Base-by-base conservation (phyloP, 2,888 invertebrate genomes). In the Helicoverpa assulta region DNA sequence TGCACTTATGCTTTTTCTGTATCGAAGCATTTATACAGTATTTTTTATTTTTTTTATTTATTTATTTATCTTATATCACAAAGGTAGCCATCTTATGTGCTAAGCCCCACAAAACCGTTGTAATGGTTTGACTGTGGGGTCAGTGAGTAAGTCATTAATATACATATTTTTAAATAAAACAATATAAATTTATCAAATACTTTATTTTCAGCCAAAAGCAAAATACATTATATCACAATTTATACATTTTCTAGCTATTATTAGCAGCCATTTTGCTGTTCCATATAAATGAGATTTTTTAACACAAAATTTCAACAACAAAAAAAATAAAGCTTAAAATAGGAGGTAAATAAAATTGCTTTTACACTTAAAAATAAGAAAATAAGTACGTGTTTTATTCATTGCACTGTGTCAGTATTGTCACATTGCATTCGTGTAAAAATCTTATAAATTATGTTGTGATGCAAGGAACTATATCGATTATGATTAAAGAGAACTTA, bases 211-310 rank as follows among this genome's bases (percentile, higher is more conserved):
- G 82, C 78, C 67, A 78, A 83, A 78, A 83, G 71, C 70, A 78
- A 84, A 81, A 83, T 75, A 78, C 68, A 79, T 76, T 76, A 81
- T 87, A 88, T 87, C 85, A 88, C 88, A 86, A 80, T 70, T 58
- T 67, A 61, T 67, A 53, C 58, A 66, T 62, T 70, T 70, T 53
- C 54, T 59, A 51, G 19, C 55, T 67, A 60, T 16, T 47, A 60
- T 47, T 19, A 54, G 47, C 52, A 60, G 52, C 12, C 47, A 33
- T 56, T 14, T 50, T 5, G 50, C 58, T 58, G 26, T 54, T 33
- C 52, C 2, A 29, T 7, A 33, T 33, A 53, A 40, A 26, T 12
- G 10, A 54, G 19, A 50, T 43, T 55, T 53, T 68, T 12, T 7
- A n/a, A n/a, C 5, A 47, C 1, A 26, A 26, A 16, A 5, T 16